A percentile compares a stretch with the other conserved stretches of the same genome.
Conservation (phyloP, 2,888 invertebrate genomes). For the Tolmerus cingulatus region DNA sequence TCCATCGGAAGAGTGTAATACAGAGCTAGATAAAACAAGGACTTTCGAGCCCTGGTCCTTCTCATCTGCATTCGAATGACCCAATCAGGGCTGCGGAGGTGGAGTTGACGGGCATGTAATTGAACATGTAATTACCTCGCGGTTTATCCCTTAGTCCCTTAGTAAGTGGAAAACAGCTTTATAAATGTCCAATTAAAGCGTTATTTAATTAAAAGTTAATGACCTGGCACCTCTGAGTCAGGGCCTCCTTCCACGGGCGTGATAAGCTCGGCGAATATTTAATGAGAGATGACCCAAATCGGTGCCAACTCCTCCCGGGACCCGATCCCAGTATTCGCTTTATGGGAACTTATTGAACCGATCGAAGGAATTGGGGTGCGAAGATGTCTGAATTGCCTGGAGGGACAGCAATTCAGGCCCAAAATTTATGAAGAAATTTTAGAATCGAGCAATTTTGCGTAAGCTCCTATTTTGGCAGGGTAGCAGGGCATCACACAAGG, state of each 20-base stretch:
- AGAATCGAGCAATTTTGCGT: background rate
- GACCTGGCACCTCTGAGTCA: background rate
- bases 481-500: background rate
- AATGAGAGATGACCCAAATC: background rate
- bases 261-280: background rate
- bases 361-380: background rate
- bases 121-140: background rate
- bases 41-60: background rate
- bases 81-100: background rate
- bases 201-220: slow-evolving; percentile 30
- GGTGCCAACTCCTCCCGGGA: background rate
- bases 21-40: background rate
- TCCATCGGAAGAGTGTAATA: background rate
- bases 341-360: background rate
- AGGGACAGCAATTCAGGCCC: too few species aligned
- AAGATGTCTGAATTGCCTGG: background rate
- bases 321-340: background rate
- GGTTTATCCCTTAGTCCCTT: slow-evolving; percentile 8
- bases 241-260: background rate
- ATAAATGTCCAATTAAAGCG: slow-evolving; percentile 11
- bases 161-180: slow-evolving; percentile 3
- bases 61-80: background rate
- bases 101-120: background rate
- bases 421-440: background rate
- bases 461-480: background rate